Evolutionary conservation across 2,797 vertebrate genomes (phyloP), one percentile per base, ranked within the genome.

Genomic region (Chanos chanos): DNA sequence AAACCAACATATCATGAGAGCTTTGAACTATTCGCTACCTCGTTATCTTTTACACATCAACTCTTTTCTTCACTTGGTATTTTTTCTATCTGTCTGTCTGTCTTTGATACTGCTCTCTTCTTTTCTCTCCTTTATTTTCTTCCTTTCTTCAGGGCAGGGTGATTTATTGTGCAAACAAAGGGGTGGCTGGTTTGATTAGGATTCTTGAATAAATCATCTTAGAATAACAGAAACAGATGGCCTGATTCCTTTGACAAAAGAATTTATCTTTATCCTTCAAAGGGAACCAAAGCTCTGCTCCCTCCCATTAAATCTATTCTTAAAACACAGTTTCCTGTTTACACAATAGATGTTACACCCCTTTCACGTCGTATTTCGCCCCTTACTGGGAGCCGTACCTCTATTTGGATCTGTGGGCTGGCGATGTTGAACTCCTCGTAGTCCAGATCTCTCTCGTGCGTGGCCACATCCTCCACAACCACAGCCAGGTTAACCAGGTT

Each of bases 401-500:
- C 7, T 45, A 91, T 80, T 27, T 1, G 37, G 41, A 91, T 82
- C 53, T 70, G 0, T 22, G 87, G 73, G 7, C 34, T 77, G 57
- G 33, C 6, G 6, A 90, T 76, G 39, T 86, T 89, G 28, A 91
- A 85, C 80, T 91, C 90, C 53, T 91, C 79, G 1, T 75, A 72
- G 31, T 78, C 83, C 55, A 91, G 58, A 7, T 71, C 44, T 10
- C 64, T 64, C 55, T 88, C 76, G 0, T 74, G 67, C 57, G 48
- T 85, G 25, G 4, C 15, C 28, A 21, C 10, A 40, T 91, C 88
- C 63, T 83, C 77, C 45, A 89, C 16, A n/a, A 91, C 90, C 0
- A 80, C 89, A 0, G 89, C 86, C 4, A 91, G 78, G 75, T 89
- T 91, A 52, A 91, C 74, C 68, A 89, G 55, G 48, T 77, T 21